A percentile compares a stretch with the other conserved stretches of the same genome.
These are phyloP conservation scores for Drosophila arizonae DNA, from an alignment of 1,140 invertebrate species.

Conservation along the genomic window DNA sequence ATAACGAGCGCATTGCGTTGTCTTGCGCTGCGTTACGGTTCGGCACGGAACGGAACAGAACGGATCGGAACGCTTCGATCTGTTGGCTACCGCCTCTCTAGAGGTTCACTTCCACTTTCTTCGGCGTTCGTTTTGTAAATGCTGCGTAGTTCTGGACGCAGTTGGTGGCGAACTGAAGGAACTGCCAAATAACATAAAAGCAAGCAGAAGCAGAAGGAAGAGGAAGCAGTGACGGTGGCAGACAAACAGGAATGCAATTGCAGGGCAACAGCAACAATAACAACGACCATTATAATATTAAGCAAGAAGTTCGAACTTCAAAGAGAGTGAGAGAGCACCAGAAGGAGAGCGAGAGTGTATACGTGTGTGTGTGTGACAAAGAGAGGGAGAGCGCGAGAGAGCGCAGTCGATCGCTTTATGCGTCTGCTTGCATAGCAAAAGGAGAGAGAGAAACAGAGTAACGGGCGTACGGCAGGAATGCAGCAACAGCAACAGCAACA, in stretches of 20 bases:
- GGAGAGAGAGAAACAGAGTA: conserved; percentile 39
- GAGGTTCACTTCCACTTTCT: conserved; percentile 76
- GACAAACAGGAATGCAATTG: conserved; percentile 74
- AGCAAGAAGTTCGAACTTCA: conserved; percentile 10
- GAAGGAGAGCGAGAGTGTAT: conserved; percentile 2
- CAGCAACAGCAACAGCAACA: conserved; percentile 21
- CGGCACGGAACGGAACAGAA: conserved; percentile 14
- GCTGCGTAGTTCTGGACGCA: conserved; percentile 68
- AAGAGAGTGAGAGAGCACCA: neutral
- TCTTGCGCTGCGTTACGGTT: neutral
- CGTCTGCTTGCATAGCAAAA: conserved; percentile 15
- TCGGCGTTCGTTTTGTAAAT: conserved; percentile 78
- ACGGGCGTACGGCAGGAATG: conserved; percentile 45
- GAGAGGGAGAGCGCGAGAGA: conserved; percentile 3
- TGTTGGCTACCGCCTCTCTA: conserved; percentile 43
- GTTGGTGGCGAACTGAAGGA: conserved; percentile 37
- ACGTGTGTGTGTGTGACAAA: neutral
- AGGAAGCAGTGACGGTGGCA: conserved; percentile 31
- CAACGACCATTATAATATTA: conserved; percentile 15
- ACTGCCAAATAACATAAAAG: conserved; percentile 37
- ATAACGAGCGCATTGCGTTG: conserved; percentile 8
- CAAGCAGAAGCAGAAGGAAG: conserved; percentile 31
- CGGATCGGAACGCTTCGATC: conserved; percentile 27
- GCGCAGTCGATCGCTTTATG: conserved; percentile 22
- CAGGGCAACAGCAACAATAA: conserved; percentile 39